phyloP scores from a whole-genome alignment of 2,888 invertebrate genomes.

The Alloscopus bannaensis region DNA sequence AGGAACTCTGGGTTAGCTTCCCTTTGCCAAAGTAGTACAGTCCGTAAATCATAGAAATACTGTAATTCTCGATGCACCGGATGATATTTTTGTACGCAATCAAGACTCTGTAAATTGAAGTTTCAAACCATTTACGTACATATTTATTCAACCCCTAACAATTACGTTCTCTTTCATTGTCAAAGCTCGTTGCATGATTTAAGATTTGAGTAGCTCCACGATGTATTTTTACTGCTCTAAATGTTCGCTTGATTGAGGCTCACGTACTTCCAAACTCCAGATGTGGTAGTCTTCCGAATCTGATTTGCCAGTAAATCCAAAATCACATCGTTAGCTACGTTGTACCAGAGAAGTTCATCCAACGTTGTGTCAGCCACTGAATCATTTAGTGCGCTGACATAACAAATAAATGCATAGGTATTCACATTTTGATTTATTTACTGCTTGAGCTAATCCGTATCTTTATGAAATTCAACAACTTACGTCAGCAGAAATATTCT shows the following conservation, averaged over 20 bases:
- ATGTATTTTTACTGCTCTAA: no score
- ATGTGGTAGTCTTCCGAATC: constrained; percentile 74
- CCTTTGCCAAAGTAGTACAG: constrained; percentile 76
- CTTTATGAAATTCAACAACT: constrained; percentile 74
- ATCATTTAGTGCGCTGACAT: constrained; percentile 15
- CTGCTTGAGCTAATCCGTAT: neutral
- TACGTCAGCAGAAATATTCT: constrained; percentile 77
- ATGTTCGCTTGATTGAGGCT: neutral
- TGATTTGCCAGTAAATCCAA: constrained; percentile 74
- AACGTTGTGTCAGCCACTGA: constrained; percentile 71
- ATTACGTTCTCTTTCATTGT: no score
- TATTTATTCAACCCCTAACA: no score
- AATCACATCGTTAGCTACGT: constrained; percentile 74
- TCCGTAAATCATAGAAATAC: constrained; percentile 76
- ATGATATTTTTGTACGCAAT: constrained; percentile 77
- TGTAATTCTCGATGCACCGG: constrained; percentile 76
- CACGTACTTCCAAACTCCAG: constrained; percentile 74
- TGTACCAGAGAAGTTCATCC: constrained; percentile 74
- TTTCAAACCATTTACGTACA: no score
- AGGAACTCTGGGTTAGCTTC: constrained; percentile 74
- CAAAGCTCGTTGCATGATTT: no score
- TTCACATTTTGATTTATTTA: no score
- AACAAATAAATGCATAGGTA: neutral
- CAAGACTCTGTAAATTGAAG: constrained; percentile 74
- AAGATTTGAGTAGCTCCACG: no score